These are phyloP conservation scores for Tauraco erythrolophus DNA, from an alignment of 2,113 vertebrate species.

Conservation along the genomic window DNA sequence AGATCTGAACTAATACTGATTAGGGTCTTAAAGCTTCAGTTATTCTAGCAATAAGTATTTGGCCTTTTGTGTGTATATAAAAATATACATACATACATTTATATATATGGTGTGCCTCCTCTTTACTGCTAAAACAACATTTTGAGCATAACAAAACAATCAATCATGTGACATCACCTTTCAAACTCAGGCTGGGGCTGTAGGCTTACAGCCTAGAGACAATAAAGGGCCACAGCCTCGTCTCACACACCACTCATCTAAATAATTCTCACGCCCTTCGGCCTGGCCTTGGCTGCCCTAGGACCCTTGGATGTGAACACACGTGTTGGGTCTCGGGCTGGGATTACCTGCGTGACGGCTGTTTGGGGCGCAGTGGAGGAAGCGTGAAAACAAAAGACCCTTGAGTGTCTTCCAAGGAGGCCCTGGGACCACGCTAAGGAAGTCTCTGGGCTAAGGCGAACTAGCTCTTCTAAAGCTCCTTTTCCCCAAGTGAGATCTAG, in stretches of 20 bases:
- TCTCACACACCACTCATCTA: neutral
- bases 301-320: neutral
- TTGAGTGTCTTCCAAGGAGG: neutral
- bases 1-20: neutral
- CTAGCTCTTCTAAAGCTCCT: neutral
- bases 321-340: neutral
- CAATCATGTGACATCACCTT: neutral
- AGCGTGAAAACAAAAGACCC: neutral
- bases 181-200: neutral
- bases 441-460: neutral
- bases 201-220: neutral
- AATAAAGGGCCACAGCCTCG: neutral
- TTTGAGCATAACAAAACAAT: neutral
- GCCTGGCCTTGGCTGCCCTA: slow-evolving; percentile 3
- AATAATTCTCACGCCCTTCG: neutral
- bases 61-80: neutral
- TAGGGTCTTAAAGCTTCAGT: neutral
- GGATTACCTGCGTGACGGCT: neutral
- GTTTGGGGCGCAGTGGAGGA: neutral
- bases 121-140: neutral
- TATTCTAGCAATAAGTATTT: neutral
- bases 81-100: neutral
- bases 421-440: neutral
- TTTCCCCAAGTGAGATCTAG: neutral
- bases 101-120: neutral